phyloP scores from a whole-genome alignment of 2,797 vertebrate genomes.

The Rhincodon typus region DNA sequence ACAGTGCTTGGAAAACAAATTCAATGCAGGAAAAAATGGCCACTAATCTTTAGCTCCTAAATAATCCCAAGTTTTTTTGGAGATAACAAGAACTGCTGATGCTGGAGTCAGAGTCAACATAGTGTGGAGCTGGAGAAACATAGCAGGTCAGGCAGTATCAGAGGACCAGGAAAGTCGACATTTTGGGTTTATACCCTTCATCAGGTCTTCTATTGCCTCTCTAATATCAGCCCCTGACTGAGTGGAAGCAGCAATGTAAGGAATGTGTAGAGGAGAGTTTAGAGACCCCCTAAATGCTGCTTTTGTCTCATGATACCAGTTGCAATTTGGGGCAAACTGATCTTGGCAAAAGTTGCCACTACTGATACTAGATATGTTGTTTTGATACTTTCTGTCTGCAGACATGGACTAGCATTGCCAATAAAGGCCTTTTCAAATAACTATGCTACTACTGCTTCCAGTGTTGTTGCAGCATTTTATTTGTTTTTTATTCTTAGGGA shows the following conservation, averaged over 20 bases:
- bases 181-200: no score
- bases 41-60: background rate
- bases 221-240: background rate
- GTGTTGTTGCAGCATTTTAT: background rate
- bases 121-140: no score
- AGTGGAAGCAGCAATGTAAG: background rate
- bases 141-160: no score
- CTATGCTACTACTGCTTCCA: background rate
- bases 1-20: background rate
- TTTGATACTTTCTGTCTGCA: background rate
- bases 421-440: background rate
- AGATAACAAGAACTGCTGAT: no score
- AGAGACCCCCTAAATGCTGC: background rate
- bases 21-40: background rate
- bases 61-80: background rate
- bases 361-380: background rate
- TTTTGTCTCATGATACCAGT: background rate
- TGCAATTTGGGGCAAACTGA: background rate
- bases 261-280: background rate
- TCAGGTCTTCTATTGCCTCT: background rate
- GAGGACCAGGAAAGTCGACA: no score
- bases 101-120: no score
- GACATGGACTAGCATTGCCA: background rate
- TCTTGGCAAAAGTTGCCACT: background rate
- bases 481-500: background rate